Base-by-base conservation (phyloP, 2,888 invertebrate genomes). In the Pollenia griseotomentosa region DNA sequence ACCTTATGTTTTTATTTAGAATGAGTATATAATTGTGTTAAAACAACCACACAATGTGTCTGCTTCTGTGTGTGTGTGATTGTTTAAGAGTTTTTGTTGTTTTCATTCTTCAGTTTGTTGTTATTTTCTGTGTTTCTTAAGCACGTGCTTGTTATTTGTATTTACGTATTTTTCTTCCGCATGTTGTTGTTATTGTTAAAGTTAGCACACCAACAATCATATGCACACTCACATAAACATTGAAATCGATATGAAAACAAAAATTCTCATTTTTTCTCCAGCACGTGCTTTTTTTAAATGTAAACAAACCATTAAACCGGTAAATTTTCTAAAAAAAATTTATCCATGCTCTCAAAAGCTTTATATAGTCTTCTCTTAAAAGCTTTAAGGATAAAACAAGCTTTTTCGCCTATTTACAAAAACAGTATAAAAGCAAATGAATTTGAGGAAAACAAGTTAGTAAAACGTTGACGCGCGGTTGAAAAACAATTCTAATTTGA, bases 221-320 rank as follows among this genome's bases (percentile, higher is more conserved):
- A 57, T 16, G 16, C 16, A 57, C 42, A 46, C 65, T 55, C 23
- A 51, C 16, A 48, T 48, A 16, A 11, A 51, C 23, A 16, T 33
- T 40, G 16, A 57, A 66, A 78, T 59, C 70, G 14, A 77, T 77
- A 77, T 55, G 42, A 65, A 73, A 83, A 73, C 19, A 78, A 71
- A 65, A 57, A 33, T 33, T 53, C 44, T 59, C 16, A 59, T 57
- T n/a, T 9, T 16, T 68, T 63, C 14, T 53, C 4, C 7, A 59
- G 65, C 86, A 86, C 83, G 86, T 86, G 86, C 40, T 79, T 42
- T 59, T 14, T 51, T 57, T 71, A 63, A 5, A 78, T 68, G 55
- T 87, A 84, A 86, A 87, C 81, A 87, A 81, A 63, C 66, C 8
- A 73, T 44, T 48, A 66, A 51, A 14, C 77, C 81, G 77, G 87